Evolutionary conservation across 2,113 vertebrate species (phyloP), one percentile per base, ranked within the genome.

Genomic region (Holacanthus passer): DNA sequence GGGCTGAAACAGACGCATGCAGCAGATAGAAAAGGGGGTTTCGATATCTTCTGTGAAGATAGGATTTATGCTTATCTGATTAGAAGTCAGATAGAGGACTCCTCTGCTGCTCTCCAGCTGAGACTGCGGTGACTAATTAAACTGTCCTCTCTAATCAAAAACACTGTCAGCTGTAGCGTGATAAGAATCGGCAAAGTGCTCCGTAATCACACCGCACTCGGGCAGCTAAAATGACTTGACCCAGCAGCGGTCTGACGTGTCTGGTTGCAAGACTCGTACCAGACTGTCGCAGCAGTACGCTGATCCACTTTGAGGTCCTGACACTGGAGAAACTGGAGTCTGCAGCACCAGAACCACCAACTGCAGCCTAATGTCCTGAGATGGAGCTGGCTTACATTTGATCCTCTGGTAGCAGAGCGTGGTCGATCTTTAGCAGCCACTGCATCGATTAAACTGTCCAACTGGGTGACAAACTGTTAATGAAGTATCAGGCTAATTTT

Each of bases 121-220:
- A 85, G 87, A 87, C 80, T 70, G 52, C 70, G 32, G 56, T 60
- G 74, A 77, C 77, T 88, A 85, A 89, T 89, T 87, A 86, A 84
- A 77, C 82, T 82, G 87, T 85, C 84, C 65, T 72, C 56, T 86
- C 55, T 67, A 20, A 32, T 70, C 50, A 70, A 50, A 79, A 47
- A 67, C 67, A 27, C 72, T 69, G 67, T 86, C 81, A 72, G 59
- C 67, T 60, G 39, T n/a, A 5, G 16, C 37, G 35, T 73, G 81
- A 81, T 83, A 75, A 69, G 77, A 90, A 82, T 87, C 68, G 53
- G 66, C 31, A 41, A 71, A 79, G 39, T 83, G 59, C 64, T 60
- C 29, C 2, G 47, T 77, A 84, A 81, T 80, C 77, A 65, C 68
- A 72, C 45, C 20, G 11, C 24, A 41, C 71, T 68, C 48, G 22